Conservation (phyloP, 1,140 invertebrate species). For the Lordiphosa mommai region DNA sequence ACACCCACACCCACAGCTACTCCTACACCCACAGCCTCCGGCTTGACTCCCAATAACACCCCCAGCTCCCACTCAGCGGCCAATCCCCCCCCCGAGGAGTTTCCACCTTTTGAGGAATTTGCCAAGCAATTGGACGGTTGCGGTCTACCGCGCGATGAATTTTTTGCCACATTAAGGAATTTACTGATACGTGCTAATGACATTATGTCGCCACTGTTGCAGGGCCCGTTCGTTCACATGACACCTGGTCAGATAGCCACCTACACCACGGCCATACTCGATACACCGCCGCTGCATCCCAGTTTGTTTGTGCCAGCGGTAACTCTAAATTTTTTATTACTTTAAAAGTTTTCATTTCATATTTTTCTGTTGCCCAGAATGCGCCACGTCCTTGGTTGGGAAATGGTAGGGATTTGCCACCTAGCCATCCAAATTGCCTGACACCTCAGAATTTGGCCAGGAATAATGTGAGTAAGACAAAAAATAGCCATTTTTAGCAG, state of each 20-base stretch:
- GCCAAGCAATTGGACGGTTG: conserved; percentile 21
- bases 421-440: conserved; percentile 29
- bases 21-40: not conserved
- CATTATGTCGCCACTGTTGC: conserved; percentile 36
- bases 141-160: conserved; percentile 33
- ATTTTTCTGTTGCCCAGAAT: conserved; percentile 1
- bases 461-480: conserved; percentile 26
- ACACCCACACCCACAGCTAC: not conserved
- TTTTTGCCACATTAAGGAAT: conserved; percentile 38
- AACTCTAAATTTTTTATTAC: not conserved
- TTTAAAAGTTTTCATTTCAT: not conserved
- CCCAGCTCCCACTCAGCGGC: not conserved
- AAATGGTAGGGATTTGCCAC: conserved; percentile 3
- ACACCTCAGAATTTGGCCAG: conserved; percentile 29
- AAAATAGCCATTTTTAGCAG: too few relatives aligned
- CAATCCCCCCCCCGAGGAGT: not conserved
- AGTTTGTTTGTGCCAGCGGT: conserved; percentile 50
- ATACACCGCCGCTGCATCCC: conserved; percentile 36
- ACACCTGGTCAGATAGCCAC: conserved; percentile 37
- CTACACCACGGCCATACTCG: conserved; percentile 41
- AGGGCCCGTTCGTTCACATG: conserved; percentile 32
- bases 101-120: conserved; percentile 35
- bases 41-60: not conserved
- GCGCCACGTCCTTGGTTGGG: not conserved
- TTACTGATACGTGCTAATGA: conserved; percentile 49